Evolutionary conservation across 2,113 vertebrate genomes (phyloP).

Genomic region (Pterocles gutturalis): DNA sequence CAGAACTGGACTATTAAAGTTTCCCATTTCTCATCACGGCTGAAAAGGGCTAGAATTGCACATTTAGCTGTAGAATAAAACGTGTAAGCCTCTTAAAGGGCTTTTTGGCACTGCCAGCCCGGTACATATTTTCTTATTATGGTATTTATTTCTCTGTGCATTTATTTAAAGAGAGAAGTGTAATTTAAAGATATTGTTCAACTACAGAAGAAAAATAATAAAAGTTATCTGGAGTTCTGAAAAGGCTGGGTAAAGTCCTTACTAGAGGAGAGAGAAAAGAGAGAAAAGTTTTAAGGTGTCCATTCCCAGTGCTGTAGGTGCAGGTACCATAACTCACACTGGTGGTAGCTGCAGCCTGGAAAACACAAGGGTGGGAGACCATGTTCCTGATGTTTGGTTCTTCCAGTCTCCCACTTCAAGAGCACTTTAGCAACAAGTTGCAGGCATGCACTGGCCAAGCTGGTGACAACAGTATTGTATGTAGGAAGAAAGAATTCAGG

Average conservation of each 20-base stretch:
- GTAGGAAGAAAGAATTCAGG: neutral
- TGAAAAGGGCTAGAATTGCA: slow-evolving; percentile 1
- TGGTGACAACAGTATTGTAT: neutral
- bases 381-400: neutral
- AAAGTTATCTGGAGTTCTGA: neutral
- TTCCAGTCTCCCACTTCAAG: neutral
- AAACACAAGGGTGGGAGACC: neutral
- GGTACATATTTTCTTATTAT: neutral
- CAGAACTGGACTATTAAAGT: neutral
- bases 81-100: neutral
- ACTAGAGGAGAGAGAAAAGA: neutral
- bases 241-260: neutral
- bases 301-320: neutral
- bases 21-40: neutral
- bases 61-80: slow-evolving; percentile 18
- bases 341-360: neutral
- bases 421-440: neutral
- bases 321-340: neutral
- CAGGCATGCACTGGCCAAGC: neutral
- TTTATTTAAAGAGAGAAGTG: slow-evolving; percentile 7
- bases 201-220: neutral
- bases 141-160: neutral
- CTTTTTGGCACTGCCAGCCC: neutral
- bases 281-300: neutral
- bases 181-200: neutral